Conservation (phyloP, 2,797 vertebrate species). For the Cyclura pinguis region DNA sequence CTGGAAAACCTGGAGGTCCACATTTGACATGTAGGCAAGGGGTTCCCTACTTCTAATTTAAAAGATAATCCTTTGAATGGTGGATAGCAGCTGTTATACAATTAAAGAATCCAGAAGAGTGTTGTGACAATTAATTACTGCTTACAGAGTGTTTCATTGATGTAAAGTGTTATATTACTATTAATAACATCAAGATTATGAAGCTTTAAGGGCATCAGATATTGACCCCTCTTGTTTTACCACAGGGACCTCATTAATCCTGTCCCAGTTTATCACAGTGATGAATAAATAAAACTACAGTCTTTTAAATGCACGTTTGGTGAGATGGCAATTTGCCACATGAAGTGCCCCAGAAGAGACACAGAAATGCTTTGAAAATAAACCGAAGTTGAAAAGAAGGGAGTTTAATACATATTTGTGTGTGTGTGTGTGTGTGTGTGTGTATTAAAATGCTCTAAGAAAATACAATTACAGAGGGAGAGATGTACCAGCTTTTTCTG, state of each 20-base stretch:
- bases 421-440: too few species aligned
- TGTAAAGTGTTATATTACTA: constrained; percentile 25
- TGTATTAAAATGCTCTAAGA: neutral
- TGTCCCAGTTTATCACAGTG: constrained; percentile 34
- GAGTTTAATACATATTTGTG: neutral
- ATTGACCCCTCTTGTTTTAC: constrained; percentile 34
- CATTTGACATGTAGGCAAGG: neutral
- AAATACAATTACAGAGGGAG: neutral
- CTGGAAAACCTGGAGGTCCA: neutral
- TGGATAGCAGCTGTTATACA: constrained; percentile 29
- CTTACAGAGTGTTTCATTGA: constrained; percentile 40
- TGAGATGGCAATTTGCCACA: constrained; percentile 28
- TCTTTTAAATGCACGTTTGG: constrained; percentile 28
- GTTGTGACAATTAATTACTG: constrained; percentile 46
- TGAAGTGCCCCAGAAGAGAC: constrained; percentile 21
- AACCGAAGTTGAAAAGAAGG: neutral
- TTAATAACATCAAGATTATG: constrained; percentile 39
- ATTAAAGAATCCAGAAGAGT: constrained; percentile 34
- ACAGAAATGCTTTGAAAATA: neutral
- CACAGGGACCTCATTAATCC: constrained; percentile 46
- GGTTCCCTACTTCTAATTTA: neutral
- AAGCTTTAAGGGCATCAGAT: constrained; percentile 50
- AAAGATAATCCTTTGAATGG: neutral
- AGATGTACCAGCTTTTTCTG: neutral
- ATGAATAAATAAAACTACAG: constrained; percentile 31